These are phyloP conservation scores for Anniella stebbinsi DNA, from an alignment of 2,797 vertebrate species.

Conservation along the genomic window DNA sequence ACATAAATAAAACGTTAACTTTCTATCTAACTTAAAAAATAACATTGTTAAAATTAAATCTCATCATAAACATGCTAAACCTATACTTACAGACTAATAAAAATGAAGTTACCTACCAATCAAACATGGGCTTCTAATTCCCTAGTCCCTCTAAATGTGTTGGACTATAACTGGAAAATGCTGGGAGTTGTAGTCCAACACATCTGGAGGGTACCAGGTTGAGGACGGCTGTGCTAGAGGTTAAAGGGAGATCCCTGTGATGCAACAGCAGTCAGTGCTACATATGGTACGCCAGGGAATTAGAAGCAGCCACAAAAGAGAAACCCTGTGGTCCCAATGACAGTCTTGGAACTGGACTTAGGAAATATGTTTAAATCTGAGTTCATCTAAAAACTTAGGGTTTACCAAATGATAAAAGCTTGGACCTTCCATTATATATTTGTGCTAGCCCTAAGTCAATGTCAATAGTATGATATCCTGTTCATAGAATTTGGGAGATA, in stretches of 20 bases:
- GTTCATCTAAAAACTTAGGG: neutral
- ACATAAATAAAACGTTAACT: no score
- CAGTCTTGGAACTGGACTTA: neutral
- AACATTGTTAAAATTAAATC: no score
- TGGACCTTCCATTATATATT: no score
- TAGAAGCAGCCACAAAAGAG: neutral
- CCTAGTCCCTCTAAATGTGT: no score
- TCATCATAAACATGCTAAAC: no score
- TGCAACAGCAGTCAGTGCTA: neutral
- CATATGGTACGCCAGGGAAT: neutral
- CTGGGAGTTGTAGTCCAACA: no score
- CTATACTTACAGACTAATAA: no score
- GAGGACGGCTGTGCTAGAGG: neutral
- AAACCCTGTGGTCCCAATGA: neutral
- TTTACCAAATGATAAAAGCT: neutral
- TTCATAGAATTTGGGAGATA: neutral
- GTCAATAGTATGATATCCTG: neutral
- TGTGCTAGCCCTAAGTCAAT: neutral
- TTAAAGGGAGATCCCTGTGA: neutral
- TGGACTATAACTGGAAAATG: no score
- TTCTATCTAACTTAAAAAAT: no score
- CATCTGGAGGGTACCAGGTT: no score
- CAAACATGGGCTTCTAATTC: no score
- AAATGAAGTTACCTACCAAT: no score
- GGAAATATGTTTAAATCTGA: neutral